Conservation (phyloP, 1,140 invertebrate species). For the Mylabris phalerata region DNA sequence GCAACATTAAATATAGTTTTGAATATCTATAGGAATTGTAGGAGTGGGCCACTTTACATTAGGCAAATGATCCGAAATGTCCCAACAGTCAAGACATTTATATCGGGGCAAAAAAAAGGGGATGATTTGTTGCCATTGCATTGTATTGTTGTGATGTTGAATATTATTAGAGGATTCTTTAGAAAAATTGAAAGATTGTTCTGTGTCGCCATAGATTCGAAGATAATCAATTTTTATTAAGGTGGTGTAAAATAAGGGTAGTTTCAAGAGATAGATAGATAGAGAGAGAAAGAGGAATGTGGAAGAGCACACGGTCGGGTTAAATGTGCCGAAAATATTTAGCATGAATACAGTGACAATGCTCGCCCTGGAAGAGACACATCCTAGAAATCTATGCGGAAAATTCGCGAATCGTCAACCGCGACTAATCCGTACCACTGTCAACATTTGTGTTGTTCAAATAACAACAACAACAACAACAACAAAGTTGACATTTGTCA, state of each 20-base stretch:
- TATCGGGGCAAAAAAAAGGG: no score
- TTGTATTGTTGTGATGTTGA: no score
- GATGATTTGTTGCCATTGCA: no score
- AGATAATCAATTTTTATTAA: background rate
- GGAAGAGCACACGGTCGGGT: constrained; percentile 19
- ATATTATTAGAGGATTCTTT: background rate
- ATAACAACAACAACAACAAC: no score
- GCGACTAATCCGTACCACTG: constrained; percentile 1
- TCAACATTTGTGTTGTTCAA: no score
- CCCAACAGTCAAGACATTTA: no score
- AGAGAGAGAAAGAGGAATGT: constrained; percentile 14
- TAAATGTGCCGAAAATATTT: constrained; percentile 31
- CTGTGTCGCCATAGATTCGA: background rate
- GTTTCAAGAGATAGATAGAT: background rate
- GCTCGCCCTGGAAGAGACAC: no score
- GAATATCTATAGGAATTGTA: no score
- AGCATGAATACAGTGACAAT: background rate
- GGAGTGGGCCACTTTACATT: no score
- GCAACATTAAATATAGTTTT: constrained; percentile 32
- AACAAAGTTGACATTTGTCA: no score
- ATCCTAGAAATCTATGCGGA: constrained; percentile 1
- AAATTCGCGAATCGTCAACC: constrained; percentile 8
- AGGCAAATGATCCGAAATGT: no score
- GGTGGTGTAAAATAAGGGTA: constrained; percentile 4
- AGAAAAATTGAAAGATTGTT: background rate